A percentile compares a stretch with the other conserved stretches of the same genome.
phyloP scores from a whole-genome alignment of 1,140 invertebrate species.

The Sarcophaga bullata region DNA sequence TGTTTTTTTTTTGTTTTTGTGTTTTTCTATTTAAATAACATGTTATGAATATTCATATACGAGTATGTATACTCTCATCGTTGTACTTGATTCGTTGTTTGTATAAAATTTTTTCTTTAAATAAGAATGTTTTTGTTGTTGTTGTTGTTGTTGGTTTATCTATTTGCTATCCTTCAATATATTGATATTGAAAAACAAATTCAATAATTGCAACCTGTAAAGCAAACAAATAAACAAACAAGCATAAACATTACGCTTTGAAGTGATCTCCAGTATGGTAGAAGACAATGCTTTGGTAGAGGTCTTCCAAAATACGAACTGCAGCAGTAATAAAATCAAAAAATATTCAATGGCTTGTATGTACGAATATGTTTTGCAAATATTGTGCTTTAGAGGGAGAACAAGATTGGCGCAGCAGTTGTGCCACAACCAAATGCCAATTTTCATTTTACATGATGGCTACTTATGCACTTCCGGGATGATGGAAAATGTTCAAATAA shows the following conservation, averaged over 20 bases:
- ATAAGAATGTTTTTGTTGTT: too few relatives aligned
- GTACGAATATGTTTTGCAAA: too few relatives aligned
- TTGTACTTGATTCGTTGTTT: too few relatives aligned
- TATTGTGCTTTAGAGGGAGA: not conserved
- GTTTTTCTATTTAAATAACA: slow-evolving; percentile 23
- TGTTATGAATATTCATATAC: slow-evolving; percentile 28
- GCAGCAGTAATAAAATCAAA: not conserved
- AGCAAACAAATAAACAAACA: too few relatives aligned
- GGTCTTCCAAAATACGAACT: not conserved
- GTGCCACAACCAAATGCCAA: slow-evolving; percentile 46
- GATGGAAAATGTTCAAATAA: slow-evolving; percentile 38
- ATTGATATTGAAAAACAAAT: not conserved
- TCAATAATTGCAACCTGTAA: not conserved
- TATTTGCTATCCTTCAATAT: too few relatives aligned
- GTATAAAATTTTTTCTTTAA: too few relatives aligned
- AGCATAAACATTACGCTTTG: too few relatives aligned
- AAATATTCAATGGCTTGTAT: not conserved
- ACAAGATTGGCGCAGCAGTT: slow-evolving; percentile 1
- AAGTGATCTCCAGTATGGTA: too few relatives aligned
- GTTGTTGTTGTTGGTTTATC: too few relatives aligned
- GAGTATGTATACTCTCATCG: too few relatives aligned
- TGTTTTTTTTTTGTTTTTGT: too few relatives aligned
- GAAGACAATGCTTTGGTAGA: too few relatives aligned
- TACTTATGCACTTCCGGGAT: slow-evolving; percentile 47
- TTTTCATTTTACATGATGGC: slow-evolving; percentile 46